These are phyloP conservation scores for Burhinus bistriatus DNA, from an alignment of 2,113 vertebrate species.

Conservation along the genomic window DNA sequence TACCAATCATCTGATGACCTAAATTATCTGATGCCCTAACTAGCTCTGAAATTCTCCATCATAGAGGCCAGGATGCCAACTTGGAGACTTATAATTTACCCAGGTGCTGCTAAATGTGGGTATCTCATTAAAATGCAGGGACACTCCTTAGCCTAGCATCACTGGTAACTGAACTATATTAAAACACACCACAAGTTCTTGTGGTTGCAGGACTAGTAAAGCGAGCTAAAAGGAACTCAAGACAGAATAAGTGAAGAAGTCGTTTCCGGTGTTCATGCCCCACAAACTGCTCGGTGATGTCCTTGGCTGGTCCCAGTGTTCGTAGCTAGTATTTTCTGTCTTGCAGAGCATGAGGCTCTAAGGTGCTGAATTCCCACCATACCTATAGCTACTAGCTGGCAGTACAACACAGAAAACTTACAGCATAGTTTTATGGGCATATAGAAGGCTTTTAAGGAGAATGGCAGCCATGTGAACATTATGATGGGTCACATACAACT, in stretches of 20 bases:
- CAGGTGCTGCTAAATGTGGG: background rate
- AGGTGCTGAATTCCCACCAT: background rate
- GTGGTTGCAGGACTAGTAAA: background rate
- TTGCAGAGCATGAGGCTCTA: background rate
- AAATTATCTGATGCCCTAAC: background rate
- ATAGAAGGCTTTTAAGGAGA: background rate
- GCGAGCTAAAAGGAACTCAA: background rate
- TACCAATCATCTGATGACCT: background rate
- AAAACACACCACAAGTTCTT: background rate
- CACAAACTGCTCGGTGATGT: accelerated
- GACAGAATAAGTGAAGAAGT: background rate
- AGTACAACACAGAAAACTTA: background rate
- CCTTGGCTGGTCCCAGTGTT: background rate
- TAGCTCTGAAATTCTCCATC: background rate
- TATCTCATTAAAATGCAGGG: background rate
- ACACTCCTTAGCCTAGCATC: background rate
- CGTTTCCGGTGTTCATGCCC: background rate
- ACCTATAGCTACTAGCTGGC: background rate
- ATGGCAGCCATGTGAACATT: background rate
- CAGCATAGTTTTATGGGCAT: background rate
- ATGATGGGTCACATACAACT: background rate
- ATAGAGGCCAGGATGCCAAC: background rate
- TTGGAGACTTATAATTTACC: background rate
- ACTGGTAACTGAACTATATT: background rate
- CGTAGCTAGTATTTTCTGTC: background rate